Evolutionary conservation across 1,140 invertebrate genomes (phyloP).

Genomic region (Adoxophyes honmai): DNA sequence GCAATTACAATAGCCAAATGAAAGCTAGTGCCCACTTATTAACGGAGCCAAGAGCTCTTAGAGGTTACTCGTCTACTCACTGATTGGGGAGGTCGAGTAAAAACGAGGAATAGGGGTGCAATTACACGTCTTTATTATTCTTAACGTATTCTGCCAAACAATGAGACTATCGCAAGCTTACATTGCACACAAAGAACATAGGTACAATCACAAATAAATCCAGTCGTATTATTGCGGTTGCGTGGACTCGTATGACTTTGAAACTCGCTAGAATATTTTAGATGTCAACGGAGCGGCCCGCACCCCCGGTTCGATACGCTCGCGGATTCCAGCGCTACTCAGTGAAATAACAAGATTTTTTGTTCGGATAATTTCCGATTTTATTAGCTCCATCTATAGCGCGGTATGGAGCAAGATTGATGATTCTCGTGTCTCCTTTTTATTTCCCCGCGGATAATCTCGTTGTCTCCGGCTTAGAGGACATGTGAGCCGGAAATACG

Average conservation of each 20-base stretch:
- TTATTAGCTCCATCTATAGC: slow-evolving; percentile 32
- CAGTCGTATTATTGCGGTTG: too few species aligned
- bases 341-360: slow-evolving; percentile 18
- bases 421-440: slow-evolving; percentile 66
- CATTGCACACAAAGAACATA: too few species aligned
- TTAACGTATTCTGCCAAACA: too few species aligned
- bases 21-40: not conserved
- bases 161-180: too few species aligned
- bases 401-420: slow-evolving; percentile 51
- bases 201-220: too few species aligned
- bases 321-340: not conserved
- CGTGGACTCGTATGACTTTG: too few species aligned
- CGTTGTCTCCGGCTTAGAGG: slow-evolving; percentile 68
- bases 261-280: not conserved
- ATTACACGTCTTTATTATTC: too few species aligned
- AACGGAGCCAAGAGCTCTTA: not conserved
- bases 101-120: too few species aligned
- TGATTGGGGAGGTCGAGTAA: too few species aligned
- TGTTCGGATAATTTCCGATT: slow-evolving; percentile 31
- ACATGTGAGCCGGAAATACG: slow-evolving; percentile 71
- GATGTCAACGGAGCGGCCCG: not conserved
- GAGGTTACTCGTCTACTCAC: too few species aligned
- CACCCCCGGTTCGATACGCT: not conserved
- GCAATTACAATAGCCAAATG: slow-evolving; percentile 29
- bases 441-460: slow-evolving; percentile 72